phyloP scores from a whole-genome alignment of 2,888 invertebrate genomes.

The Pristionchus maxplancki region DNA sequence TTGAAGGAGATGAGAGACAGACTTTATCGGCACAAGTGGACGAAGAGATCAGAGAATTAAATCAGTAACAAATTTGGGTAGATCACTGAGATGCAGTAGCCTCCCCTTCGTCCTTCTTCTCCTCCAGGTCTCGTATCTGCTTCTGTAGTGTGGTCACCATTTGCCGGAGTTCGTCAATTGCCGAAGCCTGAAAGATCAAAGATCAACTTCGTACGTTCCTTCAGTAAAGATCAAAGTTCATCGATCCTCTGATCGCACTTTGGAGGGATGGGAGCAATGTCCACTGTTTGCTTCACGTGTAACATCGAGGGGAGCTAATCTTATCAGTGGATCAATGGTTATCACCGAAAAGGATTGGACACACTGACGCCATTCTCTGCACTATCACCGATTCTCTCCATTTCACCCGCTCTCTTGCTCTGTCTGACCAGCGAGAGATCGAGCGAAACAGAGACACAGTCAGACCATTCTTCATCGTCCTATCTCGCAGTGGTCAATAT shows the following conservation, averaged over 20 bases:
- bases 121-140: slow-evolving; percentile 23
- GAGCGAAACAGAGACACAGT: background rate
- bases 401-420: background rate
- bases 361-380: background rate
- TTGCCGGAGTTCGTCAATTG: slow-evolving; percentile 70
- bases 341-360: background rate
- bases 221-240: background rate
- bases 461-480: background rate
- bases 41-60: slow-evolving; percentile 2
- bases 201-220: background rate
- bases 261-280: background rate
- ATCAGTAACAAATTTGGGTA: background rate
- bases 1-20: no score
- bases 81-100: background rate
- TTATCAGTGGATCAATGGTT: background rate
- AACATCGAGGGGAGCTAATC: background rate
- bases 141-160: slow-evolving; percentile 58
- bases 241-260: background rate
- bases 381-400: background rate
- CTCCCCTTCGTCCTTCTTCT: background rate
- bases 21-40: background rate
- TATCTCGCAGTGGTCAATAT: background rate
- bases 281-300: background rate
- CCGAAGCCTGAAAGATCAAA: slow-evolving; percentile 62
- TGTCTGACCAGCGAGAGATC: background rate